Evolutionary conservation across 2,888 invertebrate genomes (phyloP).

Genomic region (Dolichomitus sp.): DNA sequence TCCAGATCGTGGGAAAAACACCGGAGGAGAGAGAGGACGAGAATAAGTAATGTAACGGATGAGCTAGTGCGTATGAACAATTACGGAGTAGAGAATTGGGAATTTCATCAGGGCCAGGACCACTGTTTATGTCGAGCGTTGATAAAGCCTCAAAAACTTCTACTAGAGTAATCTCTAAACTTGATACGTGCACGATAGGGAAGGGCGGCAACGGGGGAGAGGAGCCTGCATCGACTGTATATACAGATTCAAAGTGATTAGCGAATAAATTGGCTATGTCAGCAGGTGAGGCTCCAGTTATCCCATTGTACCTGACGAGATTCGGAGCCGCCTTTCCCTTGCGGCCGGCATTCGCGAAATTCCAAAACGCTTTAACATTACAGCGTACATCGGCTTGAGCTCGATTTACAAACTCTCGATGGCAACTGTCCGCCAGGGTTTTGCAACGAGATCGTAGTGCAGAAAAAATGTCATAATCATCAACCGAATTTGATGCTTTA

Average conservation of each 20-base stretch:
- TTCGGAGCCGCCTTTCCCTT: not conserved
- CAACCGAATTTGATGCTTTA: not conserved
- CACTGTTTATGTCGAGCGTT: too few relatives aligned
- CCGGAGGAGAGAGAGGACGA: constrained; percentile 36
- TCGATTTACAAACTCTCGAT: not conserved
- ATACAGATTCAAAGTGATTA: not conserved
- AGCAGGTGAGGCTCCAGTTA: not conserved
- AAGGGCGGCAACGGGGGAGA: not conserved
- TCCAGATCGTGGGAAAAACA: constrained; percentile 49
- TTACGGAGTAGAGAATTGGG: constrained; percentile 42
- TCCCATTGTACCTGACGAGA: not conserved
- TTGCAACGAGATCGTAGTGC: not conserved
- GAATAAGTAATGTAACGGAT: constrained; percentile 36
- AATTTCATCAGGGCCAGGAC: too few relatives aligned
- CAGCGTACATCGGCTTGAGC: too few relatives aligned
- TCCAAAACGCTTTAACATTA: not conserved
- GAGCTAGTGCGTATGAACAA: constrained; percentile 29
- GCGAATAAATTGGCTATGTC: not conserved
- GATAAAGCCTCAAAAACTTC: too few relatives aligned
- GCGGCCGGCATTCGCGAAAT: not conserved
- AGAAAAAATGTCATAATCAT: not conserved
- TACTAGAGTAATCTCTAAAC: too few relatives aligned
- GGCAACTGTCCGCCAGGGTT: not conserved
- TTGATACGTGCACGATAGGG: too few relatives aligned
- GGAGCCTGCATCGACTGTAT: not conserved